Percentiles rank a stretch among this genome's conserved stretches.
Conservation (phyloP, 2,888 invertebrate species). For the Diadegma fenestrale region DNA sequence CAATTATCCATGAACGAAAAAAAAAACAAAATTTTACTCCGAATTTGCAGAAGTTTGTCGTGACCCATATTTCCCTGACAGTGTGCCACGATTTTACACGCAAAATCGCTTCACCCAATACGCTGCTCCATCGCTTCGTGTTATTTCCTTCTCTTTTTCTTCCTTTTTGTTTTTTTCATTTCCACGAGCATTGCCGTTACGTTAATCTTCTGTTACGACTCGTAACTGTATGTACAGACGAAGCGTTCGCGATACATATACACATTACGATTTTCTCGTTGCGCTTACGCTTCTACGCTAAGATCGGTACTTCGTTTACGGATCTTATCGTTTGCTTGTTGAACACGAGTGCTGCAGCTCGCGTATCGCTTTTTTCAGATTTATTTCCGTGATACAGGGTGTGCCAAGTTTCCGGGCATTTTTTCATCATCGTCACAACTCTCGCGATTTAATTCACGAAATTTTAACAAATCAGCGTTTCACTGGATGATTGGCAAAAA, state of each 20-base stretch:
- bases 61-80: neutral
- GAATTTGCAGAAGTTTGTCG: neutral
- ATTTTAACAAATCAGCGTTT: neutral
- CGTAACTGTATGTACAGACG: constrained; percentile 69
- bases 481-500: too few species aligned
- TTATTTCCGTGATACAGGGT: neutral
- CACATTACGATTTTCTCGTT: constrained; percentile 49
- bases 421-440: too few species aligned
- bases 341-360: constrained; percentile 34
- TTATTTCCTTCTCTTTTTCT: constrained; percentile 53
- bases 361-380: constrained; percentile 37
- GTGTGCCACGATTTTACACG: neutral
- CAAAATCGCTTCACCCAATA: constrained; percentile 33
- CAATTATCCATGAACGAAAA: neutral
- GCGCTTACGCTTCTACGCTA: constrained; percentile 30
- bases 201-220: constrained; percentile 73
- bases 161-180: constrained; percentile 69
- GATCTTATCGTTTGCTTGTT: constrained; percentile 58
- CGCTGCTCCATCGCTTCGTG: constrained; percentile 50
- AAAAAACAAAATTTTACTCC: neutral
- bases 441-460: too few species aligned
- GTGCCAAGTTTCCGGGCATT: neutral
- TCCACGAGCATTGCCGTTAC: constrained; percentile 76
- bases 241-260: constrained; percentile 28
- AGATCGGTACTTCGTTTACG: constrained; percentile 44